A percentile compares a stretch with the other conserved stretches of the same genome.
Evolutionary conservation across 2,113 vertebrate genomes (phyloP).

Genomic region (Perca fluviatilis): DNA sequence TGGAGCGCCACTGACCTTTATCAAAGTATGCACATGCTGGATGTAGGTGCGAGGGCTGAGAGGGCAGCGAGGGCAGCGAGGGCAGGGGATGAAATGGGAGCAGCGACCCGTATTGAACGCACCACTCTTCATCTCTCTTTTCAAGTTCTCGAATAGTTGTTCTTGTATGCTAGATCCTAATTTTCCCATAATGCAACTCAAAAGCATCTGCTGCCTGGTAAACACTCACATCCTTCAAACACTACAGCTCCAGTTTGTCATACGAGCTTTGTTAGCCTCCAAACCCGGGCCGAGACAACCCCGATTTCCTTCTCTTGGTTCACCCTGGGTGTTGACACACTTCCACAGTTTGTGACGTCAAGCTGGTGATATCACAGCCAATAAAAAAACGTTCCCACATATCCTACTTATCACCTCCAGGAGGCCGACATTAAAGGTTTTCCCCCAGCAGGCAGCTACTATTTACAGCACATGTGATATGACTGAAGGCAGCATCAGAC

Average conservation of each 20-base stretch:
- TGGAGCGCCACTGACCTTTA: slow-evolving; percentile 70
- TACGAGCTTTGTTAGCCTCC: background rate
- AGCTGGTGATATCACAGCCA: slow-evolving; percentile 26
- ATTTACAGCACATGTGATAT: slow-evolving; percentile 58
- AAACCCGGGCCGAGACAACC: background rate
- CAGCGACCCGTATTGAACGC: slow-evolving; percentile 30
- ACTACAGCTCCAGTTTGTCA: background rate
- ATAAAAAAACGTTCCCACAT: slow-evolving; percentile 17
- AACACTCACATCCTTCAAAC: background rate
- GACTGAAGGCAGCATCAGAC: slow-evolving; percentile 61
- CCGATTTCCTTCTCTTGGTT: background rate
- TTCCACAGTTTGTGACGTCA: slow-evolving; percentile 6
- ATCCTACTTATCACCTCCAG: slow-evolving; percentile 40
- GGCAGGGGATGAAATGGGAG: slow-evolving; percentile 43
- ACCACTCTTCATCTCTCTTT: slow-evolving; percentile 24
- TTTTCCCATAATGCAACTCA: slow-evolving; percentile 9
- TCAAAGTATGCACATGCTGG: slow-evolving; percentile 65
- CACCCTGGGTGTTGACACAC: slow-evolving; percentile 24
- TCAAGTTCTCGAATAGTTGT: too few species aligned
- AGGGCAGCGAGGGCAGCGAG: slow-evolving; percentile 44
- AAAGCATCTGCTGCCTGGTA: background rate
- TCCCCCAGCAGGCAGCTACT: slow-evolving; percentile 49
- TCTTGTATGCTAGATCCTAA: background rate
- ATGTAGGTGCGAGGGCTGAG: slow-evolving; percentile 32
- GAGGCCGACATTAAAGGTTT: slow-evolving; percentile 40